phyloP scores from a whole-genome alignment of 2,888 invertebrate species.

The Leuctra nigra region DNA sequence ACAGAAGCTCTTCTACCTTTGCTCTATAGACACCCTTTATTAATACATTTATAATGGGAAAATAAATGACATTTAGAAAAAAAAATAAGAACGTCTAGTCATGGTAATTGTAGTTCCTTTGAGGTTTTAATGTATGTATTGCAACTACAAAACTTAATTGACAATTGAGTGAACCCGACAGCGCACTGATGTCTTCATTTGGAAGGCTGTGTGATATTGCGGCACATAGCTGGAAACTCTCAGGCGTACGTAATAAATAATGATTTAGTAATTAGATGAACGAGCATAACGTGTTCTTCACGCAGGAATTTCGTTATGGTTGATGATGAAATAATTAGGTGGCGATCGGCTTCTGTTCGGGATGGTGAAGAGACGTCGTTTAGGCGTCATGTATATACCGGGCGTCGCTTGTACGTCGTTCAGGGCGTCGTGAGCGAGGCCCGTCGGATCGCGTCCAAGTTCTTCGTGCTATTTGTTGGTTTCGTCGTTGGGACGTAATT shows the following conservation, averaged over 20 bases:
- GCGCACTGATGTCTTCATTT: constrained; percentile 11
- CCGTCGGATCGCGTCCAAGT: too few species aligned
- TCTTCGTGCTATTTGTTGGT: too few species aligned
- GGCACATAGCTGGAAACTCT: constrained; percentile 1
- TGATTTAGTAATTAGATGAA: constrained; percentile 3
- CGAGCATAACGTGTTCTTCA: not conserved
- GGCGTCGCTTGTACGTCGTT: too few species aligned
- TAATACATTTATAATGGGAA: constrained; percentile 13
- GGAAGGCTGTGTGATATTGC: constrained; percentile 1
- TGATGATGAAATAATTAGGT: too few species aligned
- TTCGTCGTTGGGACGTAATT: too few species aligned
- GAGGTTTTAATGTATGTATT: constrained; percentile 14
- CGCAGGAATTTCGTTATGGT: too few species aligned
- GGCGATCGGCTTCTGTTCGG: too few species aligned
- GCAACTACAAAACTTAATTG: constrained; percentile 10
- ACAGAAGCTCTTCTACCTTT: constrained; percentile 11
- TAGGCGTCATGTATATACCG: too few species aligned
- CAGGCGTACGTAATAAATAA: constrained; percentile 1
- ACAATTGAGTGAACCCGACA: constrained; percentile 2
- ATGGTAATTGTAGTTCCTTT: constrained; percentile 11
- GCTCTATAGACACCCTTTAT: constrained; percentile 9
- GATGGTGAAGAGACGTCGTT: too few species aligned
- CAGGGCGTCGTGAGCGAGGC: too few species aligned
- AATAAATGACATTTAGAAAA: constrained; percentile 13
- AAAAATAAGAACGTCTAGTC: constrained; percentile 4